Base-by-base conservation (phyloP, 2,888 invertebrate genomes). In the Leptopilina drosophilae region DNA sequence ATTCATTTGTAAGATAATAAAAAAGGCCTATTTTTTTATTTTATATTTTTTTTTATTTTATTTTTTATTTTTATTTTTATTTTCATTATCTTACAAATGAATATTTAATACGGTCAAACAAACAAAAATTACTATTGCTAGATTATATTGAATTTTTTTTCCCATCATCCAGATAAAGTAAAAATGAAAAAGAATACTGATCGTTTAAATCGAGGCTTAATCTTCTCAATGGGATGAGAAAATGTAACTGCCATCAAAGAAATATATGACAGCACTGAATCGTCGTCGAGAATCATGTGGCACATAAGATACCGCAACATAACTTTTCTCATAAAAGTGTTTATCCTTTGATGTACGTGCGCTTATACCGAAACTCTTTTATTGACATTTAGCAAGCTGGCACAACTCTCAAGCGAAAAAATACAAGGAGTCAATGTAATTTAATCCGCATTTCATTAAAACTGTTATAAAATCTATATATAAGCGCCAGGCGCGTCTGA, bases 271-370 rank as follows among this genome's bases (percentile, higher is more conserved):
- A n/a, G 53, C 26, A 56, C 14, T 73, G 40, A 56, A 56, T 33
- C 53, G 33, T 73, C 56, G 73, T 33, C 73, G 11, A 73, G 56
- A 33, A 73, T 33, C n/a, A n/a, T 73, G 33, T 40, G 56, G n/a
- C 33, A 33, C 33, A 73, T 56, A 56, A 73, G 56, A 73, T 73
- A n/a, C 73, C 26, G 26, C n/a, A n/a, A 33, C n/a, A 73, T 73
- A 73, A 73, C 73, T 73, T 73, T 73, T 56, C 9, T 40, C 56
- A 73, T 73, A 73, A 73, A 73, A 40, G 56, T 73, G 73, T 73
- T 53, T 20, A 14, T 56, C 53, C 26, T 33, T 56, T 73, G 33
- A 73, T 33, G 56, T 8, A 73, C 56, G n/a, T 53, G 56, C 14
- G 56, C 26, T 53, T 73, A 12, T 56, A 56, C 53, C 69, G 33